A percentile compares a stretch with the other conserved stretches of the same genome.
phyloP scores from a whole-genome alignment of 1,140 invertebrate genomes.

The Chlorops oryzae region DNA sequence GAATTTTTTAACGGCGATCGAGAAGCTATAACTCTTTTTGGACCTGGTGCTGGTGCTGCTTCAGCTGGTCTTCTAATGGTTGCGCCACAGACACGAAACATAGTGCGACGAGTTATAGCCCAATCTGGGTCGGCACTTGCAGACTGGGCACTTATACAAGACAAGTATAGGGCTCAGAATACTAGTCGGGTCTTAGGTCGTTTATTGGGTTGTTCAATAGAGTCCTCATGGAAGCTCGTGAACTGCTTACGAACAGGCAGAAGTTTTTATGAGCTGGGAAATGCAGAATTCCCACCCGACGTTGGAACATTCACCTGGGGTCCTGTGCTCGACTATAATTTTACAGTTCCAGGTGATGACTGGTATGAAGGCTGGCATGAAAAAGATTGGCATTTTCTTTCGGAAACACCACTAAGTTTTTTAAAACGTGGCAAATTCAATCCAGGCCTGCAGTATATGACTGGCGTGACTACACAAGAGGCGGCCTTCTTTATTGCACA shows the following conservation, averaged over 20 bases:
- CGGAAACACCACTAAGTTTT: constrained; percentile 66
- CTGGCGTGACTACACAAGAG: constrained; percentile 85
- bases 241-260: constrained; percentile 75
- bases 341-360: constrained; percentile 68
- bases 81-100: constrained; percentile 65
- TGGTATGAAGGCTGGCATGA: constrained; percentile 78
- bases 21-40: constrained; percentile 83
- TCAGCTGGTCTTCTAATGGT: constrained; percentile 81
- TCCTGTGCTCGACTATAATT: constrained; percentile 82
- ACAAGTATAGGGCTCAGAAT: constrained; percentile 80
- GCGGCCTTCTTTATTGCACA: constrained; percentile 69
- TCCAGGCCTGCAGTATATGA: constrained; percentile 72
- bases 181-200: constrained; percentile 79
- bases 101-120: constrained; percentile 72
- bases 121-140: constrained; percentile 85
- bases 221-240: constrained; percentile 83
- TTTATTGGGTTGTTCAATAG: constrained; percentile 77
- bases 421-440: constrained; percentile 64
- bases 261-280: constrained; percentile 70
- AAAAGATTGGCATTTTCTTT: constrained; percentile 76
- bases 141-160: constrained; percentile 85
- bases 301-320: constrained; percentile 90
- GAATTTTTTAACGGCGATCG: constrained; percentile 83
- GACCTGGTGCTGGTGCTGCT: constrained; percentile 86
- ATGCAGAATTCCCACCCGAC: constrained; percentile 75